Evolutionary conservation across 2,888 invertebrate species (phyloP), one percentile per base, ranked within the genome.

Genomic region (Drosophila setosimentum): DNA sequence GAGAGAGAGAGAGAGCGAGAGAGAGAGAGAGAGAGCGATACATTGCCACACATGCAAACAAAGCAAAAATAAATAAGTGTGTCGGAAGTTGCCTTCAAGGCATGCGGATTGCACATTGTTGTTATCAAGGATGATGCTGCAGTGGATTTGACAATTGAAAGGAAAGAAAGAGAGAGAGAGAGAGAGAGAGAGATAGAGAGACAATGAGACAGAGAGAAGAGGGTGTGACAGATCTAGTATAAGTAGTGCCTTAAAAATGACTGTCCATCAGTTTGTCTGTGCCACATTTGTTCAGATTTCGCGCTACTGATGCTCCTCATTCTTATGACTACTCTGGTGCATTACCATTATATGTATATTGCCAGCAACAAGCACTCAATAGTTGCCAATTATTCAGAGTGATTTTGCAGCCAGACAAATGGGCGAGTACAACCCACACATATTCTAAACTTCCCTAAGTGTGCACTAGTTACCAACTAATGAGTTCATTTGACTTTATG

Each of bases 41-140:
- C 21, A 33, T 4, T 51, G 53, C 6, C 66, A 63, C 64, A 74
- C 70, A 75, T 63, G 70, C 76, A 70, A 76, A 75, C 70, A 76
- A 76, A 75, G 68, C 62, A 68, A 68, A 72, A 72, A 76, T 80
- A 76, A 84, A 79, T 76, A 84, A 84, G 80, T 84, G 75, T 84
- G 86, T 80, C 82, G 82, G 83, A 85, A 83, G 83, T 82, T 75
- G 82, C 85, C 80, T 78, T 76, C 58, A 82, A 85, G 86, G 74
- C 80, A 85, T 82, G 86, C 80, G 84, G 82, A 82, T 84, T 84
- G 68, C 70, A 75, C 78, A 83, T 82, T 84, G 85, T 82, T 84
- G 57, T 35, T 62, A 33, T 70, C 55, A 62, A 68, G 69, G 62
- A 65, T 68, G 67, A 57, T 68, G 58, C 64, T 62, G 74, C 68